phyloP scores from a whole-genome alignment of 2,888 invertebrate species.

The Eristalinus aeneus region DNA sequence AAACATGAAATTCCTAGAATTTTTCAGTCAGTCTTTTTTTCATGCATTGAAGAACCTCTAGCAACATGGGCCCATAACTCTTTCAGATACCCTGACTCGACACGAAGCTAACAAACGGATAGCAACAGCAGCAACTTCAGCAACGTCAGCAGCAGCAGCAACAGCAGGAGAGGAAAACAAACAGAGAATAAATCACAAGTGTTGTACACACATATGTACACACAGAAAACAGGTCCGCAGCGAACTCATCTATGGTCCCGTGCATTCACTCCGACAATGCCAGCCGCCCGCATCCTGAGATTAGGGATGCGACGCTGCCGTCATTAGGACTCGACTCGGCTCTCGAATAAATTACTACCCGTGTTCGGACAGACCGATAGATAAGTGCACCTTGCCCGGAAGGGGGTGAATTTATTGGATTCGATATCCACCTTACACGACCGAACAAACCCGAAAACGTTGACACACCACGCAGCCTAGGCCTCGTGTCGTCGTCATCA shows the following conservation, averaged over 20 bases:
- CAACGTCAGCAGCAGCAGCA: neutral
- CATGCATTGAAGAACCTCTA: neutral
- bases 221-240: conserved; percentile 25
- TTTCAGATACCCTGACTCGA: conserved; percentile 51
- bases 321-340: conserved; percentile 33
- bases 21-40: too few relatives aligned
- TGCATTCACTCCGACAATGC: neutral
- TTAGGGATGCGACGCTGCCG: conserved; percentile 21
- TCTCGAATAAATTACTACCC: conserved; percentile 43
- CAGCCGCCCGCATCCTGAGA: conserved; percentile 15
- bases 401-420: conserved; percentile 37
- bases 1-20: neutral
- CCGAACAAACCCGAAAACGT: conserved; percentile 10
- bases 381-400: conserved; percentile 49
- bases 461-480: conserved; percentile 22
- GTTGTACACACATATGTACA: conserved; percentile 22
- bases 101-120: neutral
- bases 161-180: neutral
- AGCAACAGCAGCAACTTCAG: too few relatives aligned
- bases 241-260: neutral
- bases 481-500: too few relatives aligned
- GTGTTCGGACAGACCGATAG: conserved; percentile 55
- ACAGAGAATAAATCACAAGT: conserved; percentile 47
- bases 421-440: neutral
- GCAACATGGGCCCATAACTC: conserved; percentile 32